These are phyloP conservation scores for Strix aluco DNA, from an alignment of 2,113 vertebrate genomes.

Conservation along the genomic window DNA sequence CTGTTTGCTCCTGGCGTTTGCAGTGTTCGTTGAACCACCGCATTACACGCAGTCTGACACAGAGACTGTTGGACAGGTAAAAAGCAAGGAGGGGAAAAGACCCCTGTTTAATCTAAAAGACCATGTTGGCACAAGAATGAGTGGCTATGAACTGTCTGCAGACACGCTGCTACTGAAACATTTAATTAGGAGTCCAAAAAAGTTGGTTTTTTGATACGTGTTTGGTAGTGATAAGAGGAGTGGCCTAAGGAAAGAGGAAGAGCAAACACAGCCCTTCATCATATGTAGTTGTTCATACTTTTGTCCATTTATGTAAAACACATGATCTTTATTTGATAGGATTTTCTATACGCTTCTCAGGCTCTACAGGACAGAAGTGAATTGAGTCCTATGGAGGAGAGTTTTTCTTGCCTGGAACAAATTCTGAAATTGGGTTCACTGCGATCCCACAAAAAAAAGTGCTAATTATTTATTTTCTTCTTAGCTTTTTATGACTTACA, in stretches of 20 bases:
- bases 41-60: neutral
- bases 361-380: neutral
- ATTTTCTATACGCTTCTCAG: neutral
- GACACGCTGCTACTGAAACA: neutral
- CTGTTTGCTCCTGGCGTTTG: neutral
- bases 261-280: neutral
- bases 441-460: neutral
- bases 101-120: neutral
- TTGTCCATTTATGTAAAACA: neutral
- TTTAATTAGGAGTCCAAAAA: neutral
- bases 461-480: neutral
- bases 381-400: neutral
- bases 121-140: neutral
- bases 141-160: neutral
- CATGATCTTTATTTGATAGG: neutral
- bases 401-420: neutral
- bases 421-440: neutral
- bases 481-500: neutral
- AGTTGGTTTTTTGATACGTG: too few relatives aligned
- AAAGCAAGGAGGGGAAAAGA: neutral
- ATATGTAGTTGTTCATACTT: neutral
- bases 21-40: neutral
- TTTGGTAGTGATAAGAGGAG: neutral
- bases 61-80: neutral
- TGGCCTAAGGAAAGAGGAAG: neutral